Evolutionary conservation across 2,888 invertebrate genomes (phyloP), one percentile per base, ranked within the genome.

Genomic region (Drosophila eohydei): DNA sequence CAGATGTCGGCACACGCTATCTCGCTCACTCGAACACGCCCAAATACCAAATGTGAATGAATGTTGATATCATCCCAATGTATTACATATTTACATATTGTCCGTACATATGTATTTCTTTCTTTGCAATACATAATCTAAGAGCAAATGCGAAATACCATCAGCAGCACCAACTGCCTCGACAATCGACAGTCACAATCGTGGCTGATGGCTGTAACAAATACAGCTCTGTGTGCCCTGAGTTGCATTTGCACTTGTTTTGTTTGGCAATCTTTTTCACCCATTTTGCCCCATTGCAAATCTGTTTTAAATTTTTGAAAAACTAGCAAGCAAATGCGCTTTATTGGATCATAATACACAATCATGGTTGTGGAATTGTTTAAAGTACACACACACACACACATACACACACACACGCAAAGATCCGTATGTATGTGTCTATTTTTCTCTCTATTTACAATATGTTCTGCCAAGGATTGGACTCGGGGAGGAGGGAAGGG

Each of bases 141-240:
- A 21, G 14, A 51, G 3, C 26, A 46, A 52, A 12, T 32, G n/a
- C 26, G 7, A n/a, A 12, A 21, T 28, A 14, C 7, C 30, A 32
- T 11, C 11, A 26, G 8, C 46, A 30, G 4, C 48, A 30, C 2
- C 12, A 14, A 14, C 14, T 46, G 26, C 28, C 14, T 4, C 28
- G 28, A n/a, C 32, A 50, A 52, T 52, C 26, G 50, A 34, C 52
- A 2, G 26, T 34, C 28, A 16, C 28, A 41, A 41, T 40, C 51
- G 79, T 41, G 41, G 8, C 48, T 71, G 65, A 70, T 84, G 67
- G 4, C 30, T 8, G 3, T 9, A 14, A 5, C 14, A 34, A 81
- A 81, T 81, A 75, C 81, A 81, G 64, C 81, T 68, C 81, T 81
- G 81, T 14, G 69, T n/a, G 9, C 62, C 48, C 84, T 78, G 84